Percentiles rank a stretch among this genome's conserved stretches.
These are phyloP conservation scores for Ophthalmolycus amberensis DNA, from an alignment of 2,113 vertebrate genomes.

Conservation along the genomic window DNA sequence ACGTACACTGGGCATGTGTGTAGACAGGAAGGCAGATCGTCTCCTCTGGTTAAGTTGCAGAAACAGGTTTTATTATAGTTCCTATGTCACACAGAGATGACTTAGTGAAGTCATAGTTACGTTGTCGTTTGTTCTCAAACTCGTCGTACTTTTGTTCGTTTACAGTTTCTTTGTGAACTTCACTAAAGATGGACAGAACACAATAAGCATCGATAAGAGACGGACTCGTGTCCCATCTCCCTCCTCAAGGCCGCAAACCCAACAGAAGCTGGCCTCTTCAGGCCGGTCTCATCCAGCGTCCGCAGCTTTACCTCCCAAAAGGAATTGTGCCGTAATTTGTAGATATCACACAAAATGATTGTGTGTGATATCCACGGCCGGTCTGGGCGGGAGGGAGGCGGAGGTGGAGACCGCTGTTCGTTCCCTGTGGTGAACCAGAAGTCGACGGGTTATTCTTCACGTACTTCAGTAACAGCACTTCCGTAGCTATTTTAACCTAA, in stretches of 20 bases:
- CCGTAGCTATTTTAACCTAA: too few relatives aligned
- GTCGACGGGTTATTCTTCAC: not conserved
- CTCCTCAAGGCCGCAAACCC: too few relatives aligned
- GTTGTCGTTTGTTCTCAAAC: too few relatives aligned
- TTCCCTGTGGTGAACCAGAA: not conserved
- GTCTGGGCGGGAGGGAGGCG: not conserved
- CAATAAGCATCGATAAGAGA: not conserved
- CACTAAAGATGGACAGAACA: not conserved
- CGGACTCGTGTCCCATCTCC: not conserved
- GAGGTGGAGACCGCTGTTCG: too few relatives aligned
- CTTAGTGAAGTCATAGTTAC: too few relatives aligned
- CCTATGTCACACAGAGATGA: not conserved
- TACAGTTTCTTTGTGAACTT: too few relatives aligned
- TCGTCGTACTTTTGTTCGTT: too few relatives aligned
- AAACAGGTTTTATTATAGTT: not conserved
- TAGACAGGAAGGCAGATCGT: not conserved
- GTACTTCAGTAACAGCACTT: not conserved
- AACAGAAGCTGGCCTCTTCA: too few relatives aligned
- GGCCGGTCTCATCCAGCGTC: not conserved
- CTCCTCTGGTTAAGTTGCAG: too few relatives aligned
- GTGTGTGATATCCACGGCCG: not conserved
- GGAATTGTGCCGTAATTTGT: too few relatives aligned
- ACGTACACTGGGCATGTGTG: not conserved
- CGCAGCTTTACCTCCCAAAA: not conserved
- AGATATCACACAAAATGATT: not conserved